Evolutionary conservation across 2,888 invertebrate species (phyloP).

Genomic region (Drosophila subsilvestris): DNA sequence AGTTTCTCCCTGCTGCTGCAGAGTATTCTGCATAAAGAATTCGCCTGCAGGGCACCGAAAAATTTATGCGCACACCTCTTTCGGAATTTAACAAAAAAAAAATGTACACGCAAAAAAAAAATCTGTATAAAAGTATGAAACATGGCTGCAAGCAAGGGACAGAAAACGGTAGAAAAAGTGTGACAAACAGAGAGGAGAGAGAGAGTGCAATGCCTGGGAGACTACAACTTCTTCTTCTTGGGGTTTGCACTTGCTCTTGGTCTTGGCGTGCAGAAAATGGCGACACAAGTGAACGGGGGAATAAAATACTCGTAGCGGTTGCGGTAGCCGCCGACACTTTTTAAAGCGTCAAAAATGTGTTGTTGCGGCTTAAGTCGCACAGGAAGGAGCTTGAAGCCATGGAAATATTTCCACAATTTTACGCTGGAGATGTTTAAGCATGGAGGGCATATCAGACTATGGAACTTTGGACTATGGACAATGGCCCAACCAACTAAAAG

Average conservation of each 20-base stretch:
- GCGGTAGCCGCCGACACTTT: slow-evolving; percentile 39
- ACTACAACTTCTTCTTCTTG: slow-evolving; percentile 32
- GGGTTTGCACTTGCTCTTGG: slow-evolving; percentile 41
- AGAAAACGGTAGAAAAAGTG: background rate
- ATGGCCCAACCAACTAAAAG: too few relatives aligned
- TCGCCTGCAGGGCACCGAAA: slow-evolving; percentile 61
- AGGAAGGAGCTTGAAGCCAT: slow-evolving; percentile 16
- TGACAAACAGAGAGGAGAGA: background rate
- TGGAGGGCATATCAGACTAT: background rate
- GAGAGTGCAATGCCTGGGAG: slow-evolving; percentile 21
- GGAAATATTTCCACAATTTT: slow-evolving; percentile 57
- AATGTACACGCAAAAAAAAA: slow-evolving; percentile 9
- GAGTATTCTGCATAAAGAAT: slow-evolving; percentile 57
- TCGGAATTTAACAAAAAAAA: slow-evolving; percentile 54
- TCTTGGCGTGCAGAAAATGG: slow-evolving; percentile 62
- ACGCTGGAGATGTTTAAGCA: slow-evolving; percentile 5
- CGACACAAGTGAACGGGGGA: slow-evolving; percentile 56
- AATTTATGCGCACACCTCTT: slow-evolving; percentile 74
- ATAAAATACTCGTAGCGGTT: slow-evolving; percentile 23
- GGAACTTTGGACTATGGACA: background rate
- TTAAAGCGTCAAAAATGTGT: slow-evolving; percentile 68
- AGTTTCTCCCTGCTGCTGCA: slow-evolving; percentile 36
- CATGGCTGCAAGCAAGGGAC: slow-evolving; percentile 32
- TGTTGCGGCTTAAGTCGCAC: slow-evolving; percentile 44
- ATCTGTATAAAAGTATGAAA: slow-evolving; percentile 37